Evolutionary conservation across 2,113 vertebrate genomes (phyloP).

Genomic region (Electrona antarctica): DNA sequence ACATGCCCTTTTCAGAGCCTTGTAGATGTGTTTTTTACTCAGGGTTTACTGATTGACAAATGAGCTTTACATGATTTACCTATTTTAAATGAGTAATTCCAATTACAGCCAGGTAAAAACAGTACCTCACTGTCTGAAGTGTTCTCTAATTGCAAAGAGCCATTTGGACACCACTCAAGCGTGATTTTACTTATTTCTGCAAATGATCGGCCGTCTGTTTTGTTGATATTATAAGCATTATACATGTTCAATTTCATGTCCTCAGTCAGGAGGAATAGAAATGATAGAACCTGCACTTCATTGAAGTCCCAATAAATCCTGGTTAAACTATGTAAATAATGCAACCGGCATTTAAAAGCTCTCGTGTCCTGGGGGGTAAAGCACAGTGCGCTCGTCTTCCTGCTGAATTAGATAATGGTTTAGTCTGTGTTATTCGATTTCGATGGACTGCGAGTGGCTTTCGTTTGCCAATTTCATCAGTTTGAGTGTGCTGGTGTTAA

Average conservation of each 20-base stretch:
- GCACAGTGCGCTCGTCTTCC: neutral
- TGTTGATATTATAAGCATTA: slow-evolving; percentile 7
- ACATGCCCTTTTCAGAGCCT: neutral
- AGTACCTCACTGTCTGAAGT: neutral
- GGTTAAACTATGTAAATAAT: neutral
- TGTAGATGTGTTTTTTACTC: neutral
- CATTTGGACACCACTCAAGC: slow-evolving; percentile 9
- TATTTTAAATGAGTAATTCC: neutral
- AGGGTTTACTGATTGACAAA: neutral
- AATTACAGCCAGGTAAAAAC: neutral
- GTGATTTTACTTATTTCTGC: slow-evolving; percentile 8
- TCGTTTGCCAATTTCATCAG: slow-evolving; percentile 14
- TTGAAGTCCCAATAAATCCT: neutral
- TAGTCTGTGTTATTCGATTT: neutral
- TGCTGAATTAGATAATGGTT: neutral
- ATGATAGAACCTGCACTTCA: neutral
- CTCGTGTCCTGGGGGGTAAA: slow-evolving; percentile 1
- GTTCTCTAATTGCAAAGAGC: neutral
- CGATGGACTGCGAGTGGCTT: slow-evolving; percentile 6
- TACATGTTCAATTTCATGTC: slow-evolving; percentile 4
- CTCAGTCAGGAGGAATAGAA: neutral
- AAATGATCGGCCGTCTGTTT: slow-evolving; percentile 2
- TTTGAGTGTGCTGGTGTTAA: slow-evolving; percentile 20
- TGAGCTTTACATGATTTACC: neutral
- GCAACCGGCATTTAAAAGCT: slow-evolving; percentile 14